Conservation (phyloP, 2,888 invertebrate species). For the Tinea semifulvella region DNA sequence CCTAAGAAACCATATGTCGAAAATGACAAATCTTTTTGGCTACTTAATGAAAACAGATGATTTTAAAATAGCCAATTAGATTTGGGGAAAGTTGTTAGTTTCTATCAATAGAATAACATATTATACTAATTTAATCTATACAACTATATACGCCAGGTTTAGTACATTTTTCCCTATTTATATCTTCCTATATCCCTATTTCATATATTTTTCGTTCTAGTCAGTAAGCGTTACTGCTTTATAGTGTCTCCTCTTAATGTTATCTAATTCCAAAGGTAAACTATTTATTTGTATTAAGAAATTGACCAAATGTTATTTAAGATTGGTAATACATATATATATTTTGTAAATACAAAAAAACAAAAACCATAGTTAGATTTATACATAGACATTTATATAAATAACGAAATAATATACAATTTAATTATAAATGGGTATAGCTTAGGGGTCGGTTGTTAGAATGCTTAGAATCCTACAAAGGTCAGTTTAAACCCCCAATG, state of each 20-base stretch:
- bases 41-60: too few relatives aligned
- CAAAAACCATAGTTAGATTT: not conserved
- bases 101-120: too few relatives aligned
- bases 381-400: not conserved
- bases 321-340: conserved; percentile 31
- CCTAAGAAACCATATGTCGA: too few relatives aligned
- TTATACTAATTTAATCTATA: not conserved
- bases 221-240: conserved; percentile 10
- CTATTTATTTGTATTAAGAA: conserved; percentile 41
- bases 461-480: too few relatives aligned
- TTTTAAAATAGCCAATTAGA: too few relatives aligned
- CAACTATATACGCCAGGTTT: conserved; percentile 23
- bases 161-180: not conserved
- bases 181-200: not conserved
- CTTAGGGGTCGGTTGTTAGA: too few relatives aligned
- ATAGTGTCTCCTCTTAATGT: conserved; percentile 6
- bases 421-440: too few relatives aligned
- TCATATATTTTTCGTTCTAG: not conserved
- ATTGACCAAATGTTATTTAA: conserved; percentile 63
- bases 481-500: too few relatives aligned
- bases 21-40: too few relatives aligned
- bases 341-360: conserved; percentile 13
- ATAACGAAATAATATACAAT: not conserved
- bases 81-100: too few relatives aligned
- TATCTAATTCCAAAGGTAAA: conserved; percentile 7